phyloP scores from a whole-genome alignment of 2,113 vertebrate species.

The Microcebus ravelobensis region DNA sequence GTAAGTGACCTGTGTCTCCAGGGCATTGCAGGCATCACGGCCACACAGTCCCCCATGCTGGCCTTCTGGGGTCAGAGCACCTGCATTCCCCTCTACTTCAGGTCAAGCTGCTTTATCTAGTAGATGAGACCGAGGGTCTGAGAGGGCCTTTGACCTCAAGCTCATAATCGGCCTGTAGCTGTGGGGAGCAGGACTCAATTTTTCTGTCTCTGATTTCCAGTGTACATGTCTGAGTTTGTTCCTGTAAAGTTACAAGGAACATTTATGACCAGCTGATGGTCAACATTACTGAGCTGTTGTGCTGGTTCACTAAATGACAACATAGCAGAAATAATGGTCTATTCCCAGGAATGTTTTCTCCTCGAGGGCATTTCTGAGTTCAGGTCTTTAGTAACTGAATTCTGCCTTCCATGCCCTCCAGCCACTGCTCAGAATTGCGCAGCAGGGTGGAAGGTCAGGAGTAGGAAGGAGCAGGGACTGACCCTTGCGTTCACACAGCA shows the following conservation, averaged over 20 bases:
- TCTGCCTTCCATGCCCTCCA: not conserved
- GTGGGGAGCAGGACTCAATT: no score
- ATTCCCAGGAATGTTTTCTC: not conserved
- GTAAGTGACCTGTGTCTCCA: constrained; percentile 85
- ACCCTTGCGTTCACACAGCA: not conserved
- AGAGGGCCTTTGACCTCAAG: not conserved
- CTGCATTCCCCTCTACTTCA: no score
- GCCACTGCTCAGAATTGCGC: no score
- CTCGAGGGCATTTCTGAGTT: not conserved
- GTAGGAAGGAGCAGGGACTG: not conserved
- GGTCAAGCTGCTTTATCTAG: not conserved
- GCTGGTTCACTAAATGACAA: not conserved
- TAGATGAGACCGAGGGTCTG: not conserved
- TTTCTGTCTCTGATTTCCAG: not conserved
- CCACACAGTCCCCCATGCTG: accelerated
- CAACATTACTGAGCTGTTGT: not conserved
- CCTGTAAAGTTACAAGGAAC: not conserved
- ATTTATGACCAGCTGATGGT: not conserved
- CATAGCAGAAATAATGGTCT: not conserved
- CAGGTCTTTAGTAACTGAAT: not conserved
- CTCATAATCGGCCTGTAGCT: accelerated
- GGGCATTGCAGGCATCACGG: accelerated
- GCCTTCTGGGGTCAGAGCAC: not conserved
- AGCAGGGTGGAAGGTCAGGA: not conserved
- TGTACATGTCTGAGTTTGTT: not conserved